These are phyloP conservation scores for Leptarthrus brevirostris DNA, from an alignment of 2,888 invertebrate species.

Conservation along the genomic window DNA sequence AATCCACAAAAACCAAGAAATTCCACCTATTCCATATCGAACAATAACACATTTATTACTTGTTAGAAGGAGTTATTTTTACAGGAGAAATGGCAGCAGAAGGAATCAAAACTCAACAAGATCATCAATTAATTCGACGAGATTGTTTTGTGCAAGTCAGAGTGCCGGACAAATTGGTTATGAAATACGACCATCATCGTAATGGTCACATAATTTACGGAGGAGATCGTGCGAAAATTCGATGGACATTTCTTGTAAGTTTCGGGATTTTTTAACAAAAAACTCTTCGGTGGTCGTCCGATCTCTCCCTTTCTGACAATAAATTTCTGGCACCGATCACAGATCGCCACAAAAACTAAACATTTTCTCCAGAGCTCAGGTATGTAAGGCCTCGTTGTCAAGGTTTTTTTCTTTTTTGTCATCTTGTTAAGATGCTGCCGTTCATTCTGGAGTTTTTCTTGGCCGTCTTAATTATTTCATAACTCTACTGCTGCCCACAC, in stretches of 20 bases:
- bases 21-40: too few relatives aligned
- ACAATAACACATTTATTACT: too few relatives aligned
- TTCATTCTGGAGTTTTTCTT: conserved; percentile 40
- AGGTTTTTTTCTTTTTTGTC: conserved; percentile 13
- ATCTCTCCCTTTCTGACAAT: conserved; percentile 37
- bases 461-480: conserved; percentile 45
- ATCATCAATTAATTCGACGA: conserved; percentile 3
- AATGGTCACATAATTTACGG: conserved; percentile 21
- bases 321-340: conserved; percentile 45
- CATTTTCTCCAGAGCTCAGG: conserved; percentile 38
- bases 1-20: too few relatives aligned
- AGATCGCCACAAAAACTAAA: conserved; percentile 28
- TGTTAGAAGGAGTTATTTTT: too few relatives aligned
- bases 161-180: conserved; percentile 42
- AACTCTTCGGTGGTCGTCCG: conserved; percentile 28
- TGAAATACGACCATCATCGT: conserved; percentile 28
- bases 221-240: conserved; percentile 43
- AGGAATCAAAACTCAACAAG: too few relatives aligned
- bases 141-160: conserved; percentile 21
- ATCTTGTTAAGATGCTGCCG: conserved; percentile 36
- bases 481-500: conserved; percentile 45
- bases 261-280: conserved; percentile 1
- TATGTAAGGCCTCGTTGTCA: conserved; percentile 12
- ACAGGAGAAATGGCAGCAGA: too few relatives aligned
- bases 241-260: conserved; percentile 29